Evolutionary conservation across 2,113 vertebrate genomes (phyloP), one percentile per base, ranked within the genome.

Genomic region (Macquaria ambigua): DNA sequence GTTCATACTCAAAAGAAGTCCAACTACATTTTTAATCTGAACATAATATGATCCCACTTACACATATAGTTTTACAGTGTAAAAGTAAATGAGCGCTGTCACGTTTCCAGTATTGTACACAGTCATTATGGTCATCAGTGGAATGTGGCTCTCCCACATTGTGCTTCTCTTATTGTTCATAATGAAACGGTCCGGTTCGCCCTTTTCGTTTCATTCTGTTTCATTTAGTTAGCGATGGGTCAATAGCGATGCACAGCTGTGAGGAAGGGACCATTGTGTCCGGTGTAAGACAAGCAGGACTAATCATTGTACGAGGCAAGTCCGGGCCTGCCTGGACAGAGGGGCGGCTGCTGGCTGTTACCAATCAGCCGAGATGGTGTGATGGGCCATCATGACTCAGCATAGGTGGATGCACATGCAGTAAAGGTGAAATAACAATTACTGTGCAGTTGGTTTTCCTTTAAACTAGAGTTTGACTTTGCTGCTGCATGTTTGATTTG

Each of bases 271-370:
- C 72, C 87, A 94, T 96, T 96, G 93, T 95, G 90, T 93, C 88
- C 86, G 10, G 75, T 90, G 92, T 90, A 91, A 92, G 83, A 94
- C 90, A 82, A 93, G 85, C 81, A 85, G 93, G 92, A 94, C 84
- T 95, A 95, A 95, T 95, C 89, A 93, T 93, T 94, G 90, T 90
- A 82, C 85, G 8, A 87, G 92, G 87, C 96, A 83, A 86, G 95
- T 87, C 84, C 58, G 73, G 93, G 87, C 95, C 91, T 96, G 95
- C 84, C 90, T 6, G 77, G 48, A 55, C 70, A 20, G 37, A 90
- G 78, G 77, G 79, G 89, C 23, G 77, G 87, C 89, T 62, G 63
- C 25, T 84, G 77, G 71, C 18, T 75, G 88, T 94, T 89, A 86
- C 79, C 73, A 86, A 80, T 86, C 80, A 56, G 70, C 75, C 1